phyloP scores from a whole-genome alignment of 2,797 vertebrate genomes.

The Carapus acus region DNA sequence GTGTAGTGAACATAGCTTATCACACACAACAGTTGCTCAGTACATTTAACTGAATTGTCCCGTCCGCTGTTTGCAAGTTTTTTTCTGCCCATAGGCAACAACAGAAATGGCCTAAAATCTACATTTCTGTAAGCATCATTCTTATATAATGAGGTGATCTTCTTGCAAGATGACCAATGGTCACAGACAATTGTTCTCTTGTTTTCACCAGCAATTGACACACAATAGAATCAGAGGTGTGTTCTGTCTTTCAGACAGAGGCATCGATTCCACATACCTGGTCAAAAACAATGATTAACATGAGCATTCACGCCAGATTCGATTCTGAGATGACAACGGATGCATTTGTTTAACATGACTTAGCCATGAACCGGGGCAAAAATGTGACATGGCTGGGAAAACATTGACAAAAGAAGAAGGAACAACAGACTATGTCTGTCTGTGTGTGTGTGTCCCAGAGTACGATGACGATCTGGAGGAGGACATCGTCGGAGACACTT shows the following conservation, averaged over 20 bases:
- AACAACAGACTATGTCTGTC: neutral
- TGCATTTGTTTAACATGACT: neutral
- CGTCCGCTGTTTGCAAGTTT: no score
- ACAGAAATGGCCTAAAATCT: neutral
- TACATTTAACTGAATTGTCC: neutral
- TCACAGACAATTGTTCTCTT: neutral
- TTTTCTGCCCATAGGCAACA: neutral
- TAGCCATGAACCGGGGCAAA: neutral
- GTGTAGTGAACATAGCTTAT: no score
- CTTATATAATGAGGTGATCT: neutral
- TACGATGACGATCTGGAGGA: slow-evolving; percentile 83
- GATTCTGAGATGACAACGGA: neutral
- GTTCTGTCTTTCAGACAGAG: neutral
- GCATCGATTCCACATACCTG: neutral
- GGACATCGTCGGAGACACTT: slow-evolving; percentile 82
- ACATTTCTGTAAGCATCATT: neutral
- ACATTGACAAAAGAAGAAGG: neutral
- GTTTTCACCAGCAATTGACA: neutral
- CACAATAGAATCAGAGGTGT: neutral
- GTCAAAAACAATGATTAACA: neutral
- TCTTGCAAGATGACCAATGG: neutral
- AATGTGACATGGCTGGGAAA: neutral
- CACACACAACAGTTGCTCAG: neutral
- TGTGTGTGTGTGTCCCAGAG: slow-evolving; percentile 65
- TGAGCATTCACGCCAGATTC: neutral